Conservation (phyloP, 1,140 invertebrate genomes). For the Megathymus violae region DNA sequence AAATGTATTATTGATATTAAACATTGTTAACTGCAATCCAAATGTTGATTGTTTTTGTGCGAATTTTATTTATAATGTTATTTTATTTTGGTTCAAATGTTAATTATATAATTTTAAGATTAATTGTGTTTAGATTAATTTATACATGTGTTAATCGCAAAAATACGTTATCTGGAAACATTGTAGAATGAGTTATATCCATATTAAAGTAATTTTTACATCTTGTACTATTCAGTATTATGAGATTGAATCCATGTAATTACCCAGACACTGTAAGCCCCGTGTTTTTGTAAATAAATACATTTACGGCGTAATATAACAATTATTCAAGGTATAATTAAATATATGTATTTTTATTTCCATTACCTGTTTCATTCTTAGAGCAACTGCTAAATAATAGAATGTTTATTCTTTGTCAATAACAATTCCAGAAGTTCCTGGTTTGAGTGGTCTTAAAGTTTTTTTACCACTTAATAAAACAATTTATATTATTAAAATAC, state of each 20-base stretch:
- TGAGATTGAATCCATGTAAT: conserved; percentile 1
- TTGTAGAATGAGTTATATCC: too few relatives aligned
- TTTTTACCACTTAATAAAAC: too few relatives aligned
- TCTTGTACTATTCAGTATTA: not conserved
- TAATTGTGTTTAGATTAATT: conserved; percentile 3
- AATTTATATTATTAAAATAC: too few relatives aligned
- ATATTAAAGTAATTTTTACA: too few relatives aligned
- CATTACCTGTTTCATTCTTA: conserved; percentile 43
- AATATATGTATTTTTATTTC: conserved; percentile 67
- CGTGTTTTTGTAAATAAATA: conserved; percentile 71
- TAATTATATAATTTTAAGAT: not conserved
- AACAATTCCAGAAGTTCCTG: too few relatives aligned
- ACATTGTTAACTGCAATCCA: conserved; percentile 1
- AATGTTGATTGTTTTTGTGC: conserved; percentile 4
- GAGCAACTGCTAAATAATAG: too few relatives aligned
- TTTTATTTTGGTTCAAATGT: conserved; percentile 5
- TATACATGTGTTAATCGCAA: not conserved
- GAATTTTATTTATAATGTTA: conserved; percentile 16
- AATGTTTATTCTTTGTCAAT: too few relatives aligned
- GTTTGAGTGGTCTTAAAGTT: too few relatives aligned
- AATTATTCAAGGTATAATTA: conserved; percentile 58
- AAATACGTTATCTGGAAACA: not conserved
- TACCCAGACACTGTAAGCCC: not conserved
- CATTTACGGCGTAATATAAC: conserved; percentile 56
- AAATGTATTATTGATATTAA: not conserved